Evolutionary conservation across 2,113 vertebrate genomes (phyloP).

Genomic region (Paradisaea rubra): DNA sequence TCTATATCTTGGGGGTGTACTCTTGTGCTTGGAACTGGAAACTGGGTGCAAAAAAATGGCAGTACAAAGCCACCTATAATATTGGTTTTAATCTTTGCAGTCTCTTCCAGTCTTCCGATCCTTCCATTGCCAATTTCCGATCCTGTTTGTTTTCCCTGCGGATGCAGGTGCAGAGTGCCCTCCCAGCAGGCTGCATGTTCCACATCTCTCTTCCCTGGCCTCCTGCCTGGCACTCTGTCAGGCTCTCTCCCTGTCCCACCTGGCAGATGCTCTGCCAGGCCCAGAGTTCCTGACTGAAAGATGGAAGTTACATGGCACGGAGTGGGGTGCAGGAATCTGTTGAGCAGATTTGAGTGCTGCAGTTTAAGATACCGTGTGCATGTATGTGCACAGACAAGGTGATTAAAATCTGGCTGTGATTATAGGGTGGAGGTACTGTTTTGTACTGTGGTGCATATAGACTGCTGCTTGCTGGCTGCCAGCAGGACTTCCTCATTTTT

Average conservation of each 20-base stretch:
- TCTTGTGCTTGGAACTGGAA: neutral
- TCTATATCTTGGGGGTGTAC: neutral
- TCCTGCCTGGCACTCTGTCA: neutral
- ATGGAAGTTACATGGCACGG: fast-evolving
- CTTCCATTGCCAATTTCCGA: neutral
- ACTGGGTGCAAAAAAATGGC: neutral
- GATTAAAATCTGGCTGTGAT: neutral
- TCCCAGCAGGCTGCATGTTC: neutral
- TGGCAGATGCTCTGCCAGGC: neutral
- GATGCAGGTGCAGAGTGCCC: neutral
- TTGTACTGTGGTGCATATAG: neutral
- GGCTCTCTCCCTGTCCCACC: neutral
- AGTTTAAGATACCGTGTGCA: neutral
- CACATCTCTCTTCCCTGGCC: neutral
- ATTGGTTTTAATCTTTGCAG: neutral
- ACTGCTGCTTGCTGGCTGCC: neutral
- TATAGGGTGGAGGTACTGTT: neutral
- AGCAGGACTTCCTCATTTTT: neutral
- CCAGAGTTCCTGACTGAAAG: neutral
- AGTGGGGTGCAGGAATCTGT: neutral
- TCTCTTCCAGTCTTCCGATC: neutral
- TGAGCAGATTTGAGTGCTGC: neutral
- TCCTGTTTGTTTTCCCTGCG: neutral
- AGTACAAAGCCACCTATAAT: neutral
- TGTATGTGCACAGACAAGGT: neutral